Evolutionary conservation across 2,113 vertebrate genomes (phyloP).

Genomic region (Choloepus hoffmanni): DNA sequence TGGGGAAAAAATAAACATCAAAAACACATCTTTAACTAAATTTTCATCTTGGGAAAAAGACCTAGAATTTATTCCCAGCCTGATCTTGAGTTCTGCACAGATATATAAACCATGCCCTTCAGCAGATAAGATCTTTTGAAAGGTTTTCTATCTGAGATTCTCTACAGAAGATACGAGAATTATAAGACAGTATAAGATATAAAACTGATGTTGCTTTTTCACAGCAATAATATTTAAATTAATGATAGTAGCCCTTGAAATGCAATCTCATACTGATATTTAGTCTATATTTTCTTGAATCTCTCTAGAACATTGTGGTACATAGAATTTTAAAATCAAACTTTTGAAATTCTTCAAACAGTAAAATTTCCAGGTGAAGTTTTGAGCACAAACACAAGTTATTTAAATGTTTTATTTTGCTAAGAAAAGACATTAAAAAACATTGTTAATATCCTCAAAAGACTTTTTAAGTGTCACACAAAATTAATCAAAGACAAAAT

Average conservation of each 20-base stretch:
- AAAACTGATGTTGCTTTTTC: background rate
- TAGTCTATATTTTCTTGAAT: background rate
- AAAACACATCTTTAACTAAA: conserved; percentile 35
- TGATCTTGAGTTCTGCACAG: background rate
- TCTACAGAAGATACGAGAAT: background rate
- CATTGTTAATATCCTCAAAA: background rate
- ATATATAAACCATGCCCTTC: background rate
- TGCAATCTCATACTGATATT: background rate
- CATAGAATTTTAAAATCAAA: background rate
- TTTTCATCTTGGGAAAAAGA: background rate
- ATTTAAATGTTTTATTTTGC: conserved; percentile 25
- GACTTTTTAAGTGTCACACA: background rate
- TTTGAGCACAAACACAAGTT: background rate
- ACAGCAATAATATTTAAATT: background rate
- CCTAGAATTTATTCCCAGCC: background rate
- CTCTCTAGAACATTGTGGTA: background rate
- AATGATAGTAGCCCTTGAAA: background rate
- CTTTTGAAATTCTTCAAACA: background rate
- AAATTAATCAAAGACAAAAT: background rate
- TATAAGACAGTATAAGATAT: background rate
- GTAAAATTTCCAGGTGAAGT: background rate
- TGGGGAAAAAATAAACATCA: background rate
- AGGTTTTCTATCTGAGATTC: background rate
- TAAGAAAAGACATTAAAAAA: background rate
- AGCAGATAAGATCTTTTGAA: background rate